A percentile compares a stretch with the other conserved stretches of the same genome.
Conservation (phyloP, 2,113 vertebrate genomes). For the Alces alces region DNA sequence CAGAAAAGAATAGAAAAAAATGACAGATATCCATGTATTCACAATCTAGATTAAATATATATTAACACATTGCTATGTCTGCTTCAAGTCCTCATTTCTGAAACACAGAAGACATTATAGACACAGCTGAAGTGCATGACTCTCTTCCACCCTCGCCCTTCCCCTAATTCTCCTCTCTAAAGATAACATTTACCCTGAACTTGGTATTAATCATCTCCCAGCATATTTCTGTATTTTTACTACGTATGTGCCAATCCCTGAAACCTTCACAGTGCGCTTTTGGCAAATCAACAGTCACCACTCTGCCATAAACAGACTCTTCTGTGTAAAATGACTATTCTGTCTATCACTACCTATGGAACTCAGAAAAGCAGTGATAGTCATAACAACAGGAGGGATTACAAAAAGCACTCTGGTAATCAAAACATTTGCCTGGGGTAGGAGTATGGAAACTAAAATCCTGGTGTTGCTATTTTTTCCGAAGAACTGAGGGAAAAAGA, state of each 20-base stretch:
- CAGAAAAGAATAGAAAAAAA: neutral
- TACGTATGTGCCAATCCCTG: neutral
- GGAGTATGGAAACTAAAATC: neutral
- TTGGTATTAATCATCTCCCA: neutral
- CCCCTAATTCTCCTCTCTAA: neutral
- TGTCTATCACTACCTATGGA: neutral
- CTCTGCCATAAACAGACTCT: neutral
- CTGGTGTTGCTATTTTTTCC: neutral
- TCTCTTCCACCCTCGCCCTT: neutral
- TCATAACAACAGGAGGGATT: neutral
- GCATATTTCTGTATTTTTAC: neutral
- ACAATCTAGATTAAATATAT: neutral
- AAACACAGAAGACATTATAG: neutral
- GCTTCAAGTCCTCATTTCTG: neutral
- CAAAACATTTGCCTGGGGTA: neutral
- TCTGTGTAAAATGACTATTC: neutral
- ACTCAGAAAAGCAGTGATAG: neutral
- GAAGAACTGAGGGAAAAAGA: neutral
- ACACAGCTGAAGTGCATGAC: neutral
- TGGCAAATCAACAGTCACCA: neutral
- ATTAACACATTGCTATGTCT: neutral
- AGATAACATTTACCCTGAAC: neutral
- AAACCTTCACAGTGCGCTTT: neutral
- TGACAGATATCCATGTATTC: neutral
- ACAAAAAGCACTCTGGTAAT: neutral